Base-by-base conservation (phyloP, 2,797 vertebrate genomes). In the Arremon aurantiirostris region DNA sequence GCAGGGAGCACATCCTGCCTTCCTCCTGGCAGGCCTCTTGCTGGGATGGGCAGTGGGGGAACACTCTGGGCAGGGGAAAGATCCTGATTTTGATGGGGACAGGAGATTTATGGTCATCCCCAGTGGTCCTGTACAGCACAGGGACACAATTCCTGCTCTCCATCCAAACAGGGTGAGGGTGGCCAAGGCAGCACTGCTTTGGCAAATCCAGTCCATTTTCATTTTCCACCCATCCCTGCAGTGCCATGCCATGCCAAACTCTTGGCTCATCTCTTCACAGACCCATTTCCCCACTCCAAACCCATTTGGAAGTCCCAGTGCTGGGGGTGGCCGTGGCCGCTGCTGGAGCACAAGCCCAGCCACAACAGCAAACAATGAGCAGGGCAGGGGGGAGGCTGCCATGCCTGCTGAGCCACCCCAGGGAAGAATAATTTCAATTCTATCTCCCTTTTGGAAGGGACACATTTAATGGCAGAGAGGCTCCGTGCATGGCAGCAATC, bases 401-500 rank as follows among this genome's bases (percentile, higher is more conserved):
- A 35, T 0, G 6, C 75, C 77, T 86, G 79, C 56, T 95, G 72
- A 89, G n/a, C 68, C 0, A 1, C 86, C 70, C 0, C 2, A 70
- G 73, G 92, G 56, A 89, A 72, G 90, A 89, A 77, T 86, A 22
- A 93, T 78, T 96, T 65, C 86, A 78, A 55, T 92, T 88, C 68
- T 42, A 30, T 56, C 70, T 64, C 87, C 84, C 56, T 89, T 89
- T 93, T 63, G 85, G 91, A 95, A 94, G 65, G 72, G 85, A 84
- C 64, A 61, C 26, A 8, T 93, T 89, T 61, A 91, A 82, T 8
- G 65, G 91, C 91, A 77, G 80, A 72, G 83, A 84, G 73, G 82
- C 82, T 89, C 55, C 1, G 6, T 57, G 90, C 86, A 8, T 4
- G 72, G 90, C 86, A 75, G 93, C 73, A 15, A 30, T 71, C 24